phyloP scores from a whole-genome alignment of 2,113 vertebrate genomes.

The Thunnus maccoyii region DNA sequence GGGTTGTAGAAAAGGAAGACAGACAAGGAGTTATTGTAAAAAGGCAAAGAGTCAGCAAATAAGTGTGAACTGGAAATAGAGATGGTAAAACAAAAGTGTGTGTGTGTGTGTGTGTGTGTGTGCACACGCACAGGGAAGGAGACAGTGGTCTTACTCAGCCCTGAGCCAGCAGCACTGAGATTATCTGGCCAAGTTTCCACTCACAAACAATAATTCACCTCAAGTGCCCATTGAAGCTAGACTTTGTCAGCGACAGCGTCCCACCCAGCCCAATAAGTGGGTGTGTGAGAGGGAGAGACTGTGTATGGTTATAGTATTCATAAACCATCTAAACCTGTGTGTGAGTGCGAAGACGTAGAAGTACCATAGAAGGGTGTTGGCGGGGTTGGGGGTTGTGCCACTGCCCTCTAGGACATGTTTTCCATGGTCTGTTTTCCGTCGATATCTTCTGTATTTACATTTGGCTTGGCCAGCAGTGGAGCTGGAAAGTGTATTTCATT shows the following conservation, averaged over 20 bases:
- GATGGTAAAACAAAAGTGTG: slow-evolving; percentile 56
- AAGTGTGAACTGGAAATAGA: slow-evolving; percentile 71
- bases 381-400: slow-evolving; percentile 16
- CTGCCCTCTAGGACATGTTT: slow-evolving; percentile 63
- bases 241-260: slow-evolving; percentile 63
- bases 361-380: slow-evolving; percentile 53
- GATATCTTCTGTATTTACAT: slow-evolving; percentile 80
- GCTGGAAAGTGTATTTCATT: slow-evolving; percentile 74
- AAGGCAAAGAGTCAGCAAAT: slow-evolving; percentile 72
- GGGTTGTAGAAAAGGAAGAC: slow-evolving; percentile 30
- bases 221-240: slow-evolving; percentile 78
- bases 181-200: slow-evolving; percentile 86
- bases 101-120: slow-evolving; percentile 24
- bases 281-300: slow-evolving; percentile 45
- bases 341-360: slow-evolving; percentile 36
- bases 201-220: slow-evolving; percentile 86
- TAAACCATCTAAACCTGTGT: slow-evolving; percentile 38
- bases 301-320: slow-evolving; percentile 53
- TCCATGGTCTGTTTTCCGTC: slow-evolving; percentile 78
- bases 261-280: slow-evolving; percentile 64
- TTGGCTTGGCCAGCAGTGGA: slow-evolving; percentile 43
- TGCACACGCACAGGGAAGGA: slow-evolving; percentile 42
- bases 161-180: slow-evolving; percentile 75
- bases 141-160: slow-evolving; percentile 83
- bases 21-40: slow-evolving; percentile 65